Base-by-base conservation (phyloP, 2,113 vertebrate species). In the Lanius ludovicianus region DNA sequence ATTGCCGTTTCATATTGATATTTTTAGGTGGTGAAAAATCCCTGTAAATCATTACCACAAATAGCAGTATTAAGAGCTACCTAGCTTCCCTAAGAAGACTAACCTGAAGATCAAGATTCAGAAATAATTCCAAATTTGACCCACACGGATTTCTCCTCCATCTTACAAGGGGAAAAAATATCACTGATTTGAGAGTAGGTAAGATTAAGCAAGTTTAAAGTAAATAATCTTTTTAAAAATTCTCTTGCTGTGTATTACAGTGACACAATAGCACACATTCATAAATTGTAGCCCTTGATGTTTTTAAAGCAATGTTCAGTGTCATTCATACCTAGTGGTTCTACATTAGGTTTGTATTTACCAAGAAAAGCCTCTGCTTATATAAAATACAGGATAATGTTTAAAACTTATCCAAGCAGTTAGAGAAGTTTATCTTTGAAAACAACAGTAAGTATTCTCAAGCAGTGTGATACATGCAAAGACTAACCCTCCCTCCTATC, bases 201-300 rank as follows among this genome's bases (percentile, higher is more conserved):
- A 90, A 91, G 90, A 62, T 42, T 64, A 76, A 52, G 15, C 42
- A 78, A 78, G 44, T 84, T 77, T 74, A 59, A 77, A 73, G 30
- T 84, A 89, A 86, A 65, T 9, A 8, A 76, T 22, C 8, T 62
- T 65, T 37, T 83, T 4, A 62, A 46, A 52, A 86, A 52, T 69
- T 80, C 53, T 95, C 65, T 42, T 90, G 55, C 85, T 92, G 13
- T 87, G 31, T 88, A 74, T 88, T 92, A 79, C 31, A 84, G 44
- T 86, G 79, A 90, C 62, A 89, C 30, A 90, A 39, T 1, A 86
- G 67, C 64, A 90, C 63, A 83, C 67, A 65, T 59, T 85, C 57
- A 82, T 57, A 73, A 27, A 74, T 3, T 70, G 47, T 92, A 97
- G 95, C 96, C 94, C 89, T 95, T 95, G n/a, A 44, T 65, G 37